These are phyloP conservation scores for Bradypus variegatus DNA, from an alignment of 2,797 vertebrate species.

Conservation along the genomic window DNA sequence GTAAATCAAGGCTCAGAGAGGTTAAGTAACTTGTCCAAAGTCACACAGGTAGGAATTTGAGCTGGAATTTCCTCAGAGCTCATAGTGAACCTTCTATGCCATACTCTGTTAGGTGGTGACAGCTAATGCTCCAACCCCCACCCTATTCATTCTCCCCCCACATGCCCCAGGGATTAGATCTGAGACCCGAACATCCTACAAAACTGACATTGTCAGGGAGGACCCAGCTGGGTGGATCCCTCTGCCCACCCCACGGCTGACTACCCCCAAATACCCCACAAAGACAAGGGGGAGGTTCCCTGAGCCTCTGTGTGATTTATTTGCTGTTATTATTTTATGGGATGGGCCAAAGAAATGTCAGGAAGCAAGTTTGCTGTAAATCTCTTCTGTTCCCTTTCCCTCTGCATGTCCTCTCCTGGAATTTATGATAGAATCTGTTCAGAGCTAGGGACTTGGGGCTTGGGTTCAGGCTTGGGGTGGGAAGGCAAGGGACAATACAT, in stretches of 20 bases:
- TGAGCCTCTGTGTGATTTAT: constrained; percentile 52
- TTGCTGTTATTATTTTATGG: constrained; percentile 51
- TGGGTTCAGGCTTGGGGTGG: constrained; percentile 55
- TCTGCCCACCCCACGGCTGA: background rate
- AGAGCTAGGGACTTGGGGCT: constrained; percentile 51
- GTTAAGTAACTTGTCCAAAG: constrained; percentile 1
- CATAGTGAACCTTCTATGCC: background rate
- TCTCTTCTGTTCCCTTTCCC: constrained; percentile 45
- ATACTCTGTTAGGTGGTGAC: background rate
- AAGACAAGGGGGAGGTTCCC: constrained; percentile 38
- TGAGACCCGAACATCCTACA: background rate
- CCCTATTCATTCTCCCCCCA: background rate
- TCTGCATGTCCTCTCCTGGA: background rate
- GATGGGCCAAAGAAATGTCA: constrained; percentile 49
- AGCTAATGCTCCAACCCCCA: background rate
- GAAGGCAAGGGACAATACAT: constrained; percentile 32
- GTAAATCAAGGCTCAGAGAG: constrained; percentile 25
- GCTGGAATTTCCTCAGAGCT: background rate
- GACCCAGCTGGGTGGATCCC: background rate
- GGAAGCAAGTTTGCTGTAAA: constrained; percentile 55
- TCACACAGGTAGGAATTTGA: background rate
- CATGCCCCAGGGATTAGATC: background rate
- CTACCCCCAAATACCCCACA: constrained; percentile 33
- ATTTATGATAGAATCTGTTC: constrained; percentile 59
- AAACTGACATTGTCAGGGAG: background rate